phyloP scores from a whole-genome alignment of 92 coral and sea anemone species.

The Palythoa caribaeorum region DNA sequence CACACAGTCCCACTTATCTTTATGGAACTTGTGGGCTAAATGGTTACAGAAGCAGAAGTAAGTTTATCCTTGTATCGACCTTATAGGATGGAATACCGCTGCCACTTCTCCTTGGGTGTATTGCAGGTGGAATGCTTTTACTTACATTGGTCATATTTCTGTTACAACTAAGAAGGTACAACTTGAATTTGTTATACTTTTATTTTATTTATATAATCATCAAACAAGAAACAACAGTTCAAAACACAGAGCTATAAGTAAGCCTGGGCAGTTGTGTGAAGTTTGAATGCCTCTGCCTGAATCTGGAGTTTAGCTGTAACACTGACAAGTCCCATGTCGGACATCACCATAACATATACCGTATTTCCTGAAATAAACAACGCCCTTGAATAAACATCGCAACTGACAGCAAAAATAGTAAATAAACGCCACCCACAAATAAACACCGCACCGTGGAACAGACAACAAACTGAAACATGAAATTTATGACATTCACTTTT shows the following conservation, averaged over 20 bases:
- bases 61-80: neutral
- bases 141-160: conserved; percentile 19
- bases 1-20: too few relatives aligned
- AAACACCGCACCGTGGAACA: too few relatives aligned
- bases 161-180: conserved; percentile 30
- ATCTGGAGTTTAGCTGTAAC: neutral
- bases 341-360: too few relatives aligned
- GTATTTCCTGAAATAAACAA: too few relatives aligned
- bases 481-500: too few relatives aligned
- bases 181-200: neutral
- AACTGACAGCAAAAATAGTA: too few relatives aligned
- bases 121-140: conserved; percentile 30
- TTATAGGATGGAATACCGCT: conserved; percentile 17
- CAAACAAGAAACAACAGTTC: neutral
- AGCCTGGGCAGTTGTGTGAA: neutral
- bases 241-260: neutral
- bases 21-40: too few relatives aligned
- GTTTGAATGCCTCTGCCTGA: neutral
- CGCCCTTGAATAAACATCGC: too few relatives aligned
- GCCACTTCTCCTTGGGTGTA: conserved; percentile 15
- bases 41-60: neutral
- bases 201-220: neutral
- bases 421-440: too few relatives aligned
- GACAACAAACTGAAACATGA: too few relatives aligned
- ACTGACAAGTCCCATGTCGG: neutral